phyloP scores from a whole-genome alignment of 2,797 vertebrate species.

The Gallinago nigripennis region DNA sequence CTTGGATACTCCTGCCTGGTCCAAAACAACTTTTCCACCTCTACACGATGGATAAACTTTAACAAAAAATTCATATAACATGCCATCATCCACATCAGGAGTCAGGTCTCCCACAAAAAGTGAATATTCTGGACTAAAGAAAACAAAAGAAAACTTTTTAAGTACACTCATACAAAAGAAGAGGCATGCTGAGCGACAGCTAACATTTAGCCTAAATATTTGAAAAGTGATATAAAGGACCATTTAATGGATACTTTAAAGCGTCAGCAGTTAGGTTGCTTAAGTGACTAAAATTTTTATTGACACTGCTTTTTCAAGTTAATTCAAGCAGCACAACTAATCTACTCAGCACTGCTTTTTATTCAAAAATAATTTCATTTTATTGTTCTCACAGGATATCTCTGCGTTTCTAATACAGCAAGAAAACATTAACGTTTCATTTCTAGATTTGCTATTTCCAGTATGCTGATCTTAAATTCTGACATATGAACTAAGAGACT shows the following conservation, averaged over 20 bases:
- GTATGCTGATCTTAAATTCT: not conserved
- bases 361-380: not conserved
- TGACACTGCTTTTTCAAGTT: not conserved
- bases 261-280: not conserved
- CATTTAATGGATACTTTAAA: not conserved
- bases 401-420: not conserved
- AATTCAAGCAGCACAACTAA: not conserved
- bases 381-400: not conserved
- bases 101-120: slow-evolving; percentile 93
- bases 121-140: slow-evolving; percentile 87
- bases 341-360: not conserved
- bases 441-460: not conserved
- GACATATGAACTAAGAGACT: not conserved
- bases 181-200: not conserved
- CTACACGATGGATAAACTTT: slow-evolving; percentile 91
- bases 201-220: not conserved
- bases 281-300: not conserved
- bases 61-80: slow-evolving; percentile 95
- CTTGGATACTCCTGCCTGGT: slow-evolving; percentile 91
- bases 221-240: not conserved
- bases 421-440: not conserved
- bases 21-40: slow-evolving; percentile 91
- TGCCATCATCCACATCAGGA: slow-evolving; percentile 92
- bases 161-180: not conserved
- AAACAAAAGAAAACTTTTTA: slow-evolving; percentile 21